Evolutionary conservation across 2,113 vertebrate species (phyloP).

Genomic region (Albula glossodonta): DNA sequence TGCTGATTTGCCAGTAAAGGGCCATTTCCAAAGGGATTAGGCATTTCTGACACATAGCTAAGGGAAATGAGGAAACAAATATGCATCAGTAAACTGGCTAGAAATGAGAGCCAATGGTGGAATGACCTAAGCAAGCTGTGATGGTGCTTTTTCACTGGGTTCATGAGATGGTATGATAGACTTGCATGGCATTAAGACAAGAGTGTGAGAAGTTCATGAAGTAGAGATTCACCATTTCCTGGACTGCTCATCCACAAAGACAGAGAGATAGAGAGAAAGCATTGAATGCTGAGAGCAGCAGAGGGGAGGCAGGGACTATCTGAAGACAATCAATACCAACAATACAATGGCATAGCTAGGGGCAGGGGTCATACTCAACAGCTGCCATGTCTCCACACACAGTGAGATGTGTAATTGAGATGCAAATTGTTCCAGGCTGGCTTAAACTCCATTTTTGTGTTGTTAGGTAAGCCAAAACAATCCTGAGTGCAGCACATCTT

Average conservation of each 20-base stretch:
- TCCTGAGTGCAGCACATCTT: background rate
- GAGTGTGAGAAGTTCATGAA: background rate
- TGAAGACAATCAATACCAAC: constrained; percentile 37
- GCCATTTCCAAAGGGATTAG: too few relatives aligned
- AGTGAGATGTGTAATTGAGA: constrained; percentile 50
- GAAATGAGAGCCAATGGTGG: background rate
- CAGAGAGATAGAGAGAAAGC: background rate
- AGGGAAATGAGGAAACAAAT: too few relatives aligned
- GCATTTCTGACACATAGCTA: too few relatives aligned
- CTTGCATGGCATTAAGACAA: background rate
- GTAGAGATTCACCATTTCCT: background rate
- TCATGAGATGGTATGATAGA: background rate
- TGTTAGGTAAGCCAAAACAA: background rate
- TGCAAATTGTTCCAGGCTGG: constrained; percentile 51
- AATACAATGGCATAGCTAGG: constrained; percentile 30
- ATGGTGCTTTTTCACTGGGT: background rate
- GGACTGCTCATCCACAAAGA: constrained; percentile 13
- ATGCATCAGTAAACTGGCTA: too few relatives aligned
- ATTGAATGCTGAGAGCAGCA: constrained; percentile 19
- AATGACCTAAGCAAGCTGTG: background rate
- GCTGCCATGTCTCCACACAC: constrained; percentile 38
- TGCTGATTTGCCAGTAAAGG: too few relatives aligned
- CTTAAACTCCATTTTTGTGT: constrained; percentile 41
- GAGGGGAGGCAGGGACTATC: constrained; percentile 17
- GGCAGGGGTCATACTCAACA: constrained; percentile 33